Conservation (phyloP, 2,797 vertebrate species). For the Calcarius lapponicus region DNA sequence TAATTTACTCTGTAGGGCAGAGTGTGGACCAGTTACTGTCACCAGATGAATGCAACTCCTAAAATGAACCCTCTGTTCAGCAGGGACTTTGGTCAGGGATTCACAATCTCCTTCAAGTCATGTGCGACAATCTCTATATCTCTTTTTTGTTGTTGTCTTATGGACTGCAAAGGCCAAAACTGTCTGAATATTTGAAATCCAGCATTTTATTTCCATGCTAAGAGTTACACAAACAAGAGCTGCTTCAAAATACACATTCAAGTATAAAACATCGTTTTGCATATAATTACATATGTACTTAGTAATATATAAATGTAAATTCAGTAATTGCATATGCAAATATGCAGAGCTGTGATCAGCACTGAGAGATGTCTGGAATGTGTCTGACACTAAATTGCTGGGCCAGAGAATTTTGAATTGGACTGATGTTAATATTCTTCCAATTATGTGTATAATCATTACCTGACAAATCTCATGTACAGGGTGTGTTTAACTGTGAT, state of each 20-base stretch:
- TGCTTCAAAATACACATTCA: neutral
- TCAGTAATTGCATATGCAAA: neutral
- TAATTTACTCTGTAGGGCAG: neutral
- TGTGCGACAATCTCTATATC: rapidly evolving
- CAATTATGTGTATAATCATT: neutral
- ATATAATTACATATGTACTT: neutral
- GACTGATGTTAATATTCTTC: neutral
- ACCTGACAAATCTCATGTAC: neutral
- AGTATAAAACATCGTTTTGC: neutral
- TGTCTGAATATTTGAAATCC: neutral
- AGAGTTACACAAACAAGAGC: neutral
- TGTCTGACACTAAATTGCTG: neutral
- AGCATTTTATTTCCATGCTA: neutral
- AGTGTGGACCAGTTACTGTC: neutral
- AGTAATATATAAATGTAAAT: neutral
- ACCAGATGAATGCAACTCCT: neutral
- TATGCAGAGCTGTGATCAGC: neutral
- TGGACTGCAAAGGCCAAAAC: neutral
- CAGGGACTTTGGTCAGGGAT: rapidly evolving
- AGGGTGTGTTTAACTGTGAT: neutral
- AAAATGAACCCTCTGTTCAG: neutral
- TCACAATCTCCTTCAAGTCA: neutral
- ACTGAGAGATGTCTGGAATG: neutral
- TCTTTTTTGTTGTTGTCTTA: neutral
- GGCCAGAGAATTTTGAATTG: neutral